phyloP scores from a whole-genome alignment of 1,140 invertebrate species.

The Cecropterus lyciades region DNA sequence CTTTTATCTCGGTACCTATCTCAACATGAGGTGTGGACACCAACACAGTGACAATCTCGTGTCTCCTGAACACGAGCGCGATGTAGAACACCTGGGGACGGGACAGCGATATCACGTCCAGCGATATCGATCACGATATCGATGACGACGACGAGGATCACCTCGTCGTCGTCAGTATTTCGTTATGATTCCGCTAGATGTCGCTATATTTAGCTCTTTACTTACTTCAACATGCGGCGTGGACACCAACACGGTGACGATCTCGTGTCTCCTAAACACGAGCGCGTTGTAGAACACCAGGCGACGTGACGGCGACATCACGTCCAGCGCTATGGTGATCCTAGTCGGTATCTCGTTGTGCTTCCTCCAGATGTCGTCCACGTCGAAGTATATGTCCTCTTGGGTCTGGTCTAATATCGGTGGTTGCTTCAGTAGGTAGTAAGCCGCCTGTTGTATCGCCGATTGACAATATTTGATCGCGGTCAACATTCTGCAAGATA shows the following conservation, averaged over 20 bases:
- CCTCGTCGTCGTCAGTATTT: too few relatives aligned
- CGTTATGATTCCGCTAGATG: too few relatives aligned
- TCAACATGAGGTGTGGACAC: constrained; percentile 85
- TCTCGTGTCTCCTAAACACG: constrained; percentile 82
- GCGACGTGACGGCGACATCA: constrained; percentile 82
- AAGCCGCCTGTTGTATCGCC: constrained; percentile 89
- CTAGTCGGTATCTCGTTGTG: constrained; percentile 74
- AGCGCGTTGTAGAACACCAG: too few relatives aligned
- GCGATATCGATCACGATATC: too few relatives aligned
- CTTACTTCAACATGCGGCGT: constrained; percentile 83
- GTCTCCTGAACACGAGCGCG: too few relatives aligned
- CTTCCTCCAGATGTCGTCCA: constrained; percentile 78
- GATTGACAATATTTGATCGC: constrained; percentile 88
- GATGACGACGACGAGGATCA: too few relatives aligned
- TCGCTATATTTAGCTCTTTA: background rate
- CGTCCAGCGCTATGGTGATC: constrained; percentile 74
- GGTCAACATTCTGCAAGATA: constrained; percentile 83
- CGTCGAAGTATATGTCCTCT: constrained; percentile 78
- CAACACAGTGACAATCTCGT: constrained; percentile 83
- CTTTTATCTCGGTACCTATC: constrained; percentile 46
- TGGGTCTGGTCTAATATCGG: constrained; percentile 62
- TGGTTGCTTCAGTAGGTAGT: constrained; percentile 86
- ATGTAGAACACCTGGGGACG: too few relatives aligned
- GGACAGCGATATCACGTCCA: too few relatives aligned
- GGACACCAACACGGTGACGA: constrained; percentile 84